Evolutionary conservation across 1,140 invertebrate species (phyloP), one percentile per base, ranked within the genome.

Genomic region (Anagrus nilaparvatae): DNA sequence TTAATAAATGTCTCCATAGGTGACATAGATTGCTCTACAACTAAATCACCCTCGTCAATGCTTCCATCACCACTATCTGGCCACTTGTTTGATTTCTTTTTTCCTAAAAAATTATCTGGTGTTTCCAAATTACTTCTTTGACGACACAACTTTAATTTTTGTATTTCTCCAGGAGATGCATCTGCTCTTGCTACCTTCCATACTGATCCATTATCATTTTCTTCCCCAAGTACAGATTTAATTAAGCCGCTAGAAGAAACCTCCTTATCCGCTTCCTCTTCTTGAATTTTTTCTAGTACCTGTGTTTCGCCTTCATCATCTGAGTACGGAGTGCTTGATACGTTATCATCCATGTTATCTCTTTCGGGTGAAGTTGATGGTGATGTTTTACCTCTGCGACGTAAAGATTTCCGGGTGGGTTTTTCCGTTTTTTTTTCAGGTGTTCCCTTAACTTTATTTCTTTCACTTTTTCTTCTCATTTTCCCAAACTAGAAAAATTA

Each of bases 141-240:
- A 43, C 69, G 57, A 43, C 67, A 71, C 21, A 73, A 53, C 47
- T 71, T 72, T 5, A 73, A 47, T 48, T 71, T 73, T 34, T 70
- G 67, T 50, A 72, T 72, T 53, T 71, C 68, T 5, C 70, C 70
- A 10, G 67, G 67, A 1, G 67, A 69, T 8, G 67, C 69, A 49
- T 72, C 69, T 0, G 68, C 63, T 51, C 67, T 61, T 32, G 71
- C 65, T n/a, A 72, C 68, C 56, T 73, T 70, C 71, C 71, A 73
- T 9, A 70, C 61, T 4, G 61, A 66, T 8, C 58, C 60, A 21
- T 57, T 53, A 27, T 53, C 50, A 23, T 59, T 55, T 36, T 56
- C 49, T 17, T 58, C 48, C 9, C 49, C 45, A 5, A 47, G 30
- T n/a, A 38, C 51, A 32, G 50, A 48, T 18, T 43, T 36, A 18